A percentile compares a stretch with the other conserved stretches of the same genome.
phyloP scores from a whole-genome alignment of 2,797 vertebrate species.

The Scomberomorus guttatus region DNA sequence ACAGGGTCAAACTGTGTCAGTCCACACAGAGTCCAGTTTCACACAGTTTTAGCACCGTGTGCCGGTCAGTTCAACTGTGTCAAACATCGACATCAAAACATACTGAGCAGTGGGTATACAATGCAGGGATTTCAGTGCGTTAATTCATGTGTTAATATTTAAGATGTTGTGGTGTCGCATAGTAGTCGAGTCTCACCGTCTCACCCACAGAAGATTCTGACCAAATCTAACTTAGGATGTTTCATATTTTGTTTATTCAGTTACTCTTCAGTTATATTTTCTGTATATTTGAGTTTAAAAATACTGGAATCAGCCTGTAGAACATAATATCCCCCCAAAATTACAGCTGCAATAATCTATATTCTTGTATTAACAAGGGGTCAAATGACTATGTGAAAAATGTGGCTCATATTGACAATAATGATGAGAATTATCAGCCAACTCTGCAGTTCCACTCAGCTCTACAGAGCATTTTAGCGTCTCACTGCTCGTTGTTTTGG shows the following conservation, averaged over 20 bases:
- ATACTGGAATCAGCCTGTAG: neutral
- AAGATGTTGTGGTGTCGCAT: neutral
- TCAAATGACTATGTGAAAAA: no score
- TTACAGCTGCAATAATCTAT: neutral
- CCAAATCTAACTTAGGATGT: no score
- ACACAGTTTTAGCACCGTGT: conserved; percentile 1
- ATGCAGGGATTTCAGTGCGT: neutral
- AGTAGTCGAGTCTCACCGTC: no score
- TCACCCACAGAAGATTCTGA: no score
- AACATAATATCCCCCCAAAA: no score
- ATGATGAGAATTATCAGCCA: no score
- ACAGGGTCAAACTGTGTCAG: conserved; percentile 23
- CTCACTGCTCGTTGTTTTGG: no score
- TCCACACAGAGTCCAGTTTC: conserved; percentile 21
- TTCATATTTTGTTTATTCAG: neutral
- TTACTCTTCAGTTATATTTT: no score
- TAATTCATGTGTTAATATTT: neutral
- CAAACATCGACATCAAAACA: neutral
- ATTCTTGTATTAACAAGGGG: neutral
- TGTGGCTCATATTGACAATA: no score
- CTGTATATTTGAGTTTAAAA: neutral
- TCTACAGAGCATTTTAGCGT: no score
- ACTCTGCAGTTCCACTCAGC: no score
- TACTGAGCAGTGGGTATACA: neutral
- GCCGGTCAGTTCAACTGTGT: neutral